phyloP scores from a whole-genome alignment of 2,113 vertebrate genomes.

The Phycodurus eques region DNA sequence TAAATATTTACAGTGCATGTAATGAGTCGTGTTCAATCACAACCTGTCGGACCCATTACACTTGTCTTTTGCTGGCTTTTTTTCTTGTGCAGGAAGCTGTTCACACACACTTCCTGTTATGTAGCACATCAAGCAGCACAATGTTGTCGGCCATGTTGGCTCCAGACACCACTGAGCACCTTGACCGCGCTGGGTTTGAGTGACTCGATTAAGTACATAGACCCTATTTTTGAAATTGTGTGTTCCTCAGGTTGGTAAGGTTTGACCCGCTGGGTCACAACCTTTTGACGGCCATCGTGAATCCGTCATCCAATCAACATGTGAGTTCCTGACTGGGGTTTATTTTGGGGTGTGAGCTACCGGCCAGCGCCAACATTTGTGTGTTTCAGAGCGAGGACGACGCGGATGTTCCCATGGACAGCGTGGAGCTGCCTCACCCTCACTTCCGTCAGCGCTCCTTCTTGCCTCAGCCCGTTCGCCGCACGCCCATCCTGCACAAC shows the following conservation, averaged over 20 bases:
- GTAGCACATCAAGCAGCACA: no score
- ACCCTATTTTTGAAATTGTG: background rate
- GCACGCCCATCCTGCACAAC: slow-evolving; percentile 97
- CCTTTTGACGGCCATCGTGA: slow-evolving; percentile 96
- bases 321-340: slow-evolving; percentile 53
- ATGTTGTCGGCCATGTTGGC: no score
- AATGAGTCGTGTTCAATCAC: no score
- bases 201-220: background rate
- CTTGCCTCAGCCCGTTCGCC: slow-evolving; percentile 92
- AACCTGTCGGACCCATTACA: no score
- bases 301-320: slow-evolving; percentile 97
- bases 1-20: no score
- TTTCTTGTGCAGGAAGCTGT: no score
- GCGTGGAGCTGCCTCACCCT: slow-evolving; percentile 89
- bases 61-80: no score
- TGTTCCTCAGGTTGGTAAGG: slow-evolving; percentile 84
- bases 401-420: slow-evolving; percentile 93
- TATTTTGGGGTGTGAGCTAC: background rate
- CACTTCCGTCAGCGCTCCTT: slow-evolving; percentile 94
- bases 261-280: slow-evolving; percentile 98
- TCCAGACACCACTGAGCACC: no score
- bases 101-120: no score
- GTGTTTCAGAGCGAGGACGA: slow-evolving; percentile 88
- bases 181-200: no score
- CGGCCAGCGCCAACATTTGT: background rate